Base-by-base conservation (phyloP, 2,113 vertebrate genomes). In the Euleptes europaea region DNA sequence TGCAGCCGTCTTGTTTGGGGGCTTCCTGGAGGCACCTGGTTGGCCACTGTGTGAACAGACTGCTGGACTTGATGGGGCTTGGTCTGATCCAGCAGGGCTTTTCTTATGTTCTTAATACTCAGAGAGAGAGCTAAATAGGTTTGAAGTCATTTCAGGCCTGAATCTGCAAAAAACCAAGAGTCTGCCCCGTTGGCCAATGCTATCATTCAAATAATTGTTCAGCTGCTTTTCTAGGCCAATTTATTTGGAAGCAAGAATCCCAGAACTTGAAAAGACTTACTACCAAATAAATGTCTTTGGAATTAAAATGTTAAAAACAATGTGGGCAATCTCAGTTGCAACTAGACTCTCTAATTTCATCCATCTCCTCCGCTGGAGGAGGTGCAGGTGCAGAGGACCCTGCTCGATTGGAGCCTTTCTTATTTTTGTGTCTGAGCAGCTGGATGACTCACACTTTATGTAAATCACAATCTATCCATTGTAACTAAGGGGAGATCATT, bases 201-300 rank as follows among this genome's bases (percentile, higher is more conserved):
- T 85, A 83, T 44, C 26, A 9, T 47, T 80, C 44, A 33, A 28
- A 33, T 47, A n/a, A 73, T 60, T 78, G 57, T 35, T 80, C 91
- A 86, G 69, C 19, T 63, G 60, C 26, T 8, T 63, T 63, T 19
- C 23, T 63, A 63, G 28, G 60, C 9, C 26, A 63, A 63, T 57
- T 57, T 57, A 57, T 57, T 57, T 17, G 13, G 51, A 57, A 57
- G 54, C 4, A 28, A 63, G 60, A 63, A 1, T 28, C 26, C 7
- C 23, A 28, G 60, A 63, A 63, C 23, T 63, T 63, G 26, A 63
- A 63, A 28, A 63, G 60, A 63, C 60, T 28, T 88, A 72, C 21
- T 71, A 2, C 31, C 65, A 33, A 70, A 40, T 70, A 5, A 15
- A 2, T 33, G n/a, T 67, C 9, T 35, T 69, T 67, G 14, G 31